These are phyloP conservation scores for Leucophenga montana DNA, from an alignment of 2,888 invertebrate species.

Conservation along the genomic window DNA sequence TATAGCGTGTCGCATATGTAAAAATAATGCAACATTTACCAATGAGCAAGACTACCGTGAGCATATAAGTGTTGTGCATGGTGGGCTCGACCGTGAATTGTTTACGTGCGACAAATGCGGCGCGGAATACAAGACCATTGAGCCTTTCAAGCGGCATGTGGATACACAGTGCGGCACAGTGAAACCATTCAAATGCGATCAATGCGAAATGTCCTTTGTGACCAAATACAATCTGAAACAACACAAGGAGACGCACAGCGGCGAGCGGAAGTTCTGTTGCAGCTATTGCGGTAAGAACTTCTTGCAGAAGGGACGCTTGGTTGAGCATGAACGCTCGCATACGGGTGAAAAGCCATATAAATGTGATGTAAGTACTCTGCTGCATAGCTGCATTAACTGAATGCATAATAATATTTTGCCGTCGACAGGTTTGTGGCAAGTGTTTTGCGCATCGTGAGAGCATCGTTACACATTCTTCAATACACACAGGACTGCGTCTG, in stretches of 20 bases:
- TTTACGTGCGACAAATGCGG: constrained; percentile 73
- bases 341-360: constrained; percentile 66
- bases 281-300: constrained; percentile 68
- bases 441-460: constrained; percentile 74
- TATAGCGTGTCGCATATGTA: constrained; percentile 71
- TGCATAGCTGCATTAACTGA: no score
- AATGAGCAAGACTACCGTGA: constrained; percentile 67
- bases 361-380: constrained; percentile 64
- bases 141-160: constrained; percentile 68
- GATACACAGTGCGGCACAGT: constrained; percentile 73
- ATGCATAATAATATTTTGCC: not conserved
- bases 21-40: constrained; percentile 55
- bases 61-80: constrained; percentile 71
- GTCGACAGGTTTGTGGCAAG: constrained; percentile 71
- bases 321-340: constrained; percentile 67
- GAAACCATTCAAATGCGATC: constrained; percentile 71
- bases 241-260: constrained; percentile 64
- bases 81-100: constrained; percentile 69
- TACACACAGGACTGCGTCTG: constrained; percentile 72
- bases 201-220: constrained; percentile 64
- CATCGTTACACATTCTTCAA: constrained; percentile 73
- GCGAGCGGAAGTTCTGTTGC: constrained; percentile 65
- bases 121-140: constrained; percentile 71
- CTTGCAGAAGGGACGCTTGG: constrained; percentile 60
- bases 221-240: constrained; percentile 63